These are phyloP conservation scores for Phragmatobia fuliginosa DNA, from an alignment of 2,888 invertebrate genomes.

Conservation along the genomic window DNA sequence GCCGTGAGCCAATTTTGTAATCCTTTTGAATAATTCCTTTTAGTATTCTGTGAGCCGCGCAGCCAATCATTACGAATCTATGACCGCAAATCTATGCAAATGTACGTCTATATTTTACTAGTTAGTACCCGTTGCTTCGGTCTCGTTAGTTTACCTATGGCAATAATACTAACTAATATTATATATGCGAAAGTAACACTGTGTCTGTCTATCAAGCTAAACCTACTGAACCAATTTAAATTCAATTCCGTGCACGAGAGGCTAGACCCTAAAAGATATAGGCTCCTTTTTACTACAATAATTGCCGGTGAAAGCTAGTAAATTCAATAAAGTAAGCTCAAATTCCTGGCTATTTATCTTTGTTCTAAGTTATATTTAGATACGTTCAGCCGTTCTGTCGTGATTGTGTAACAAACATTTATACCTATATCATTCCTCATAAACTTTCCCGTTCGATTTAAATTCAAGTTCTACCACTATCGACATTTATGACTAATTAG, in stretches of 20 bases:
- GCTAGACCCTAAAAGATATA: no score
- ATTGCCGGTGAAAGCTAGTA: no score
- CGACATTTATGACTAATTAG: neutral
- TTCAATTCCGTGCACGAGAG: no score
- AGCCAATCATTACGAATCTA: constrained; percentile 26
- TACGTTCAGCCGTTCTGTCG: neutral
- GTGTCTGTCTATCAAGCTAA: no score
- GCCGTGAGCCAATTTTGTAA: constrained; percentile 58
- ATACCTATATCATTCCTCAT: neutral
- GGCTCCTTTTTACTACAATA: no score
- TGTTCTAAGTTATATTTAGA: neutral
- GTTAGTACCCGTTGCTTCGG: neutral
- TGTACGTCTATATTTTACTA: neutral
- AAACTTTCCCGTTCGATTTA: neutral
- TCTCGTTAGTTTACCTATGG: neutral
- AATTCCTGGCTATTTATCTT: neutral
- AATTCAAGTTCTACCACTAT: neutral
- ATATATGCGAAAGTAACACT: no score
- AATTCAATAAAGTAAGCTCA: no score
- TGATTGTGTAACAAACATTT: neutral
- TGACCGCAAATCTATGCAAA: neutral
- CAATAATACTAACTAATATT: no score
- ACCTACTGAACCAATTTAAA: no score
- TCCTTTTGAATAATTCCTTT: constrained; percentile 61
- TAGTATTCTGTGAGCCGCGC: constrained; percentile 43